Base-by-base conservation (phyloP, 2,797 vertebrate genomes). In the Heteromormyrus szaboi region DNA sequence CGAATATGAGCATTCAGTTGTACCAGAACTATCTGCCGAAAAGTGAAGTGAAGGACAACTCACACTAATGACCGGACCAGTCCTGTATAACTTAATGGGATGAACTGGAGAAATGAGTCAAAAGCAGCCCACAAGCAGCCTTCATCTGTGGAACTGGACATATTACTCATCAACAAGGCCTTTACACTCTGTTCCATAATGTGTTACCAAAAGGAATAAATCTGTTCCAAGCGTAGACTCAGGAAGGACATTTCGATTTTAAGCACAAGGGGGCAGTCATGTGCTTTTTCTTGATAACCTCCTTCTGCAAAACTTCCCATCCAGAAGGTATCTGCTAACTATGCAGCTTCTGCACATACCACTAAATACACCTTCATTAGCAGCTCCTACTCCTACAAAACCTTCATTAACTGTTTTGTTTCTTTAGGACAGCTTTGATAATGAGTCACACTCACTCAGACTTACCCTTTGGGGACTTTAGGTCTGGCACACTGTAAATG, bases 231-330 rank as follows among this genome's bases (percentile, higher is more conserved):
- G 72, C 56, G 62, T 9, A 62, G 12, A 41, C 59, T 86, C 14
- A 68, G 25, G 8, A 68, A 68, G 62, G 62, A 33, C 5, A 76
- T 88, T 48, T 62, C 48, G 54, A n/a, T 81, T 56, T 14, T 11
- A 65, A 87, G 72, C 89, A 90, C 85, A 87, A 89, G 89, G 87
- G 89, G 89, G 76, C 88, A 89, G 25, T 88, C 65, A 68, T n/a
- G 29, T 7, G 0, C 50, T 7, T 83, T 81, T 53, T 54, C 22
- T 76, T 37, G 33, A 33, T 76, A 76, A 76, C 12, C 65, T 65
- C 56, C n/a, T 22, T 3, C 59, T 37, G 65, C 65, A 29, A 68
- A 29, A 12, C 25, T 65, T 22, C n/a, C 62, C 62, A 65, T 29
- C 59, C 6, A 65, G 22, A 25, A 65, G 62, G 62, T 7, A 65